phyloP scores from a whole-genome alignment of 2,113 vertebrate genomes.

The Ceyx margarethae region DNA sequence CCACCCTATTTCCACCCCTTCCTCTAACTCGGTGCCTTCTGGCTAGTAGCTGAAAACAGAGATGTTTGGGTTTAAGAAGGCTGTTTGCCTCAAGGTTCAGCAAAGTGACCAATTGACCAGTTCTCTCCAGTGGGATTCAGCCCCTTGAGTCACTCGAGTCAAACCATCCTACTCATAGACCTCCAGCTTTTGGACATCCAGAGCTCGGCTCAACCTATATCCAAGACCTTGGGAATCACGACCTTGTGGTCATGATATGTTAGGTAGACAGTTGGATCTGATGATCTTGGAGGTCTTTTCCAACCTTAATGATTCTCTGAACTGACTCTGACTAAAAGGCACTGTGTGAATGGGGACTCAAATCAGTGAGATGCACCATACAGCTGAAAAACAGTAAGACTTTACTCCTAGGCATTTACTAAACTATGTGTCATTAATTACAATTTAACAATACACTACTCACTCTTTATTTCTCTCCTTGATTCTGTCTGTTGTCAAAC shows the following conservation, averaged over 20 bases:
- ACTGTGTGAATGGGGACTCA: background rate
- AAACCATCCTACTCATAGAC: rapidly evolving
- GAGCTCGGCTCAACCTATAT: background rate
- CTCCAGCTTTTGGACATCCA: background rate
- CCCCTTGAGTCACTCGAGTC: background rate
- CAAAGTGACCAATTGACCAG: background rate
- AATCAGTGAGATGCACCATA: background rate
- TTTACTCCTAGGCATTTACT: background rate
- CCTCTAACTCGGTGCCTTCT: background rate
- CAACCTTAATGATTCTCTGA: too few species aligned
- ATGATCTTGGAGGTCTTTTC: too few species aligned
- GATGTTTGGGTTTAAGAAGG: background rate
- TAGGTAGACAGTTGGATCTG: too few species aligned
- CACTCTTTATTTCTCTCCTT: background rate
- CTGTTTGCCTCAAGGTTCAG: background rate
- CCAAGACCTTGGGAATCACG: background rate
- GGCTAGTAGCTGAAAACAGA: background rate
- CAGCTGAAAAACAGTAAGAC: background rate
- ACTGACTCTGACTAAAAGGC: background rate
- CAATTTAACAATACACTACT: background rate
- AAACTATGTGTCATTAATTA: background rate
- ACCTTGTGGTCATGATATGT: too few species aligned
- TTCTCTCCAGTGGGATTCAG: background rate
- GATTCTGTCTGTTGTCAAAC: background rate
- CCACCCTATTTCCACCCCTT: background rate